Evolutionary conservation across 35 echinoderm and acorn worm species (phyloP).

Genomic region (Apostichopus californicus): DNA sequence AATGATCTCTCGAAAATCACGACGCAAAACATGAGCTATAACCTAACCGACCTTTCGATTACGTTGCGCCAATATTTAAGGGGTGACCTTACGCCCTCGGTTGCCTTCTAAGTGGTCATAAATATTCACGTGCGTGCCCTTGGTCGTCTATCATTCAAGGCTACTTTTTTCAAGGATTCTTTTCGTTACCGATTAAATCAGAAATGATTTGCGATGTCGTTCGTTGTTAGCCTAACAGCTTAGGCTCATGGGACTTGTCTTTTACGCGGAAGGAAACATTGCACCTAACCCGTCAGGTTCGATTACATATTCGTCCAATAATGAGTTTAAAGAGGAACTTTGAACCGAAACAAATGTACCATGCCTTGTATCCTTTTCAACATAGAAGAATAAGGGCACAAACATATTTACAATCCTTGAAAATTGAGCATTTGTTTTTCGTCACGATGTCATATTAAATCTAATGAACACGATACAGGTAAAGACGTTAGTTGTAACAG

Average conservation of each 20-base stretch:
- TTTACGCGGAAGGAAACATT: too few species aligned
- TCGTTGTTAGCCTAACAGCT: slow-evolving; percentile 30
- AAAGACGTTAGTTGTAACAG: too few species aligned
- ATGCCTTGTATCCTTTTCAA: too few species aligned
- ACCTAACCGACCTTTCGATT: slow-evolving; percentile 27
- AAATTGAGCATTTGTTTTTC: too few species aligned
- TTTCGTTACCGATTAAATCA: not conserved
- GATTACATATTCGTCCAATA: too few species aligned
- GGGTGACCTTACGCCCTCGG: slow-evolving; percentile 24
- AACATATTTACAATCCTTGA: too few species aligned
- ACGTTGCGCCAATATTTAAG: not conserved
- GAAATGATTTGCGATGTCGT: slow-evolving; percentile 9
- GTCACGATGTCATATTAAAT: too few species aligned
- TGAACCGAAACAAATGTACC: too few species aligned
- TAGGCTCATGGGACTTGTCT: slow-evolving; percentile 13
- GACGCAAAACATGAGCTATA: not conserved
- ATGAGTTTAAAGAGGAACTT: too few species aligned
- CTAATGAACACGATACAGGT: too few species aligned
- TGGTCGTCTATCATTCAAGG: slow-evolving; percentile 28
- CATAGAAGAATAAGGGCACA: too few species aligned
- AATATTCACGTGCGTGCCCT: slow-evolving; percentile 25
- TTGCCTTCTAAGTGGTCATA: slow-evolving; percentile 41
- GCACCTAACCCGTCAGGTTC: too few species aligned
- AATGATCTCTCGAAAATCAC: not conserved
- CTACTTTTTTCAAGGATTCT: not conserved